phyloP scores from a whole-genome alignment of 1,140 invertebrate species.

The Pseudomyrmex cubaensis region DNA sequence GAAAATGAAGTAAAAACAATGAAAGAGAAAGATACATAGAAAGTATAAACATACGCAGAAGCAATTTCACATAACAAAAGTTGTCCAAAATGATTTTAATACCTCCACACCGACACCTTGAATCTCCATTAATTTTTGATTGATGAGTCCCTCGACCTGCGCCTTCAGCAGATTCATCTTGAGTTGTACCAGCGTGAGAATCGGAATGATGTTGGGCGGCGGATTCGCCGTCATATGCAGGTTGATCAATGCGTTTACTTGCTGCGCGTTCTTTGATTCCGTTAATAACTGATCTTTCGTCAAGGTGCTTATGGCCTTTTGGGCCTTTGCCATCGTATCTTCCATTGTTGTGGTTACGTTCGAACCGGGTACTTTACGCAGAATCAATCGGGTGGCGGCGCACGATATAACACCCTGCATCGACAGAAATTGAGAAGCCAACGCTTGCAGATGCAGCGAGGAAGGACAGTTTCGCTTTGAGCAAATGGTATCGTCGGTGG shows the following conservation, averaged over 20 bases:
- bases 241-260: slow-evolving; percentile 80
- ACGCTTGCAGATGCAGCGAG: slow-evolving; percentile 79
- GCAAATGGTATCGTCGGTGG: slow-evolving; percentile 74
- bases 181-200: slow-evolving; percentile 79
- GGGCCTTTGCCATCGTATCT: slow-evolving; percentile 77
- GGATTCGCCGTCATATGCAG: slow-evolving; percentile 80
- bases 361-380: slow-evolving; percentile 78
- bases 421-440: slow-evolving; percentile 80
- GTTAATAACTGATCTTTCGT: slow-evolving; percentile 79
- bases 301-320: slow-evolving; percentile 68
- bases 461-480: slow-evolving; percentile 78
- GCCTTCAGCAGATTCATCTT: slow-evolving; percentile 81
- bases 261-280: slow-evolving; percentile 78
- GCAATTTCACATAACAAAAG: no score
- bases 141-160: slow-evolving; percentile 76
- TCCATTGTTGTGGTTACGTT: slow-evolving; percentile 77
- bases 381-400: slow-evolving; percentile 77
- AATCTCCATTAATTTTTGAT: slow-evolving; percentile 77
- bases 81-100: background rate
- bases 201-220: slow-evolving; percentile 75
- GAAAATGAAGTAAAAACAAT: background rate
- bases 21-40: background rate
- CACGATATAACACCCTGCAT: slow-evolving; percentile 80
- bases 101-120: slow-evolving; percentile 76
- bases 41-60: background rate